phyloP scores from a whole-genome alignment of 2,113 vertebrate species.

The Pandion haliaetus region DNA sequence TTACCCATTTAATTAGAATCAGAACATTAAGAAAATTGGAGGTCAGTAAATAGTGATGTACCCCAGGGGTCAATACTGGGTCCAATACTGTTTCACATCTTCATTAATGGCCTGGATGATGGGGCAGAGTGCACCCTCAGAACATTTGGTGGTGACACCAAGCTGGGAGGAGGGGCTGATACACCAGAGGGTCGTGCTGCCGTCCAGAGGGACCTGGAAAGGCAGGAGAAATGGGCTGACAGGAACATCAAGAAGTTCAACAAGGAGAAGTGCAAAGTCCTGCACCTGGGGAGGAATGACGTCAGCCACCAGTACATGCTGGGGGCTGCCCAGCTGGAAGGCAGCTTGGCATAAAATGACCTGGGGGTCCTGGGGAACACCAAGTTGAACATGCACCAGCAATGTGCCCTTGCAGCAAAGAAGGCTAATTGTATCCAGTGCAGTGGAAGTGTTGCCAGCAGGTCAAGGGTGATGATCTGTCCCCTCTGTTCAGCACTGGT shows the following conservation, averaged over 20 bases:
- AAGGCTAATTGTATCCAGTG: too few species aligned
- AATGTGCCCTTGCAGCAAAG: fast-evolving
- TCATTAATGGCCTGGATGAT: background rate
- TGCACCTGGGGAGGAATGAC: background rate
- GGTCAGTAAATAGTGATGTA: background rate
- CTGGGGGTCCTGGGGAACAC: background rate
- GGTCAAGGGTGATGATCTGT: fast-evolving
- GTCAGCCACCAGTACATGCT: too few species aligned
- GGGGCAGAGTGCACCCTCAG: background rate
- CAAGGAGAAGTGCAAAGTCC: background rate
- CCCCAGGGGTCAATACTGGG: background rate
- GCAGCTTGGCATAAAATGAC: background rate
- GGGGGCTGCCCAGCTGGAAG: background rate
- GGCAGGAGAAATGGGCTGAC: background rate
- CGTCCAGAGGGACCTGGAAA: background rate
- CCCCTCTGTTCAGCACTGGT: background rate
- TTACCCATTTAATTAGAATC: background rate
- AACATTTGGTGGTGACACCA: background rate
- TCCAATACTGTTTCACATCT: background rate
- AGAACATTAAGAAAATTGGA: background rate
- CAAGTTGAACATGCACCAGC: background rate
- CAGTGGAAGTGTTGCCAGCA: background rate
- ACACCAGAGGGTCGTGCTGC: too few species aligned
- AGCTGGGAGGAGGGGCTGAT: background rate
- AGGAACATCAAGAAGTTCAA: too few species aligned